These are phyloP conservation scores for Burhinus oedicnemus DNA, from an alignment of 2,113 vertebrate species.

Conservation along the genomic window DNA sequence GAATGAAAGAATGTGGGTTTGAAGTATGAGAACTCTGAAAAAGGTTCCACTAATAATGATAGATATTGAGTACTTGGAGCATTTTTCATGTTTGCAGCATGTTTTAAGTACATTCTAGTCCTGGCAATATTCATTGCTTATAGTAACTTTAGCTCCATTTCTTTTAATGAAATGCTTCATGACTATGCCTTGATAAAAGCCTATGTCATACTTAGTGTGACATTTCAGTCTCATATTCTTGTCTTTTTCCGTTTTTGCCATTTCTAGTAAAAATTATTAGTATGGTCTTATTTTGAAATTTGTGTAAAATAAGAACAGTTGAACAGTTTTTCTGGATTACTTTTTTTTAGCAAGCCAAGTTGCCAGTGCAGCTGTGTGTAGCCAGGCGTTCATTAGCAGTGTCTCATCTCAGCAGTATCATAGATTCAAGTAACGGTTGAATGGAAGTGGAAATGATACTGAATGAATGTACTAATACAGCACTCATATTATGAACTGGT, in stretches of 20 bases:
- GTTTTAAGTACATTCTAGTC: background rate
- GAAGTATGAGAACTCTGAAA: background rate
- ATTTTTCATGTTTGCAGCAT: background rate
- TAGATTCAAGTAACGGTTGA: background rate
- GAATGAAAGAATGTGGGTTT: background rate
- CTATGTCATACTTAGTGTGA: fast-evolving
- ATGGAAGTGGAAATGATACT: background rate
- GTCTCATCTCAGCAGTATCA: background rate
- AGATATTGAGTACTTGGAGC: background rate
- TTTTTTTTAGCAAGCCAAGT: background rate
- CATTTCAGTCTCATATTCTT: background rate
- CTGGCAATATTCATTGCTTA: background rate
- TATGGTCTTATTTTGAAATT: background rate
- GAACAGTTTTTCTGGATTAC: background rate
- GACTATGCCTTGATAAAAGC: background rate
- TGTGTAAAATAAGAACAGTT: background rate
- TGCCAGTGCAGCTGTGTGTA: background rate
- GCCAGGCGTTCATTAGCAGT: background rate
- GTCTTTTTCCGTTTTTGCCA: background rate
- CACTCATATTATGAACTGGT: background rate
- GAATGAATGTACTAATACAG: background rate
- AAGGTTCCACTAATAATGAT: background rate
- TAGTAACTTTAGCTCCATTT: background rate
- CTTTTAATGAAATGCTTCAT: background rate
- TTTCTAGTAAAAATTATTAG: background rate